These are phyloP conservation scores for Xenentodon cancila DNA, from an alignment of 2,797 vertebrate species.

Conservation along the genomic window DNA sequence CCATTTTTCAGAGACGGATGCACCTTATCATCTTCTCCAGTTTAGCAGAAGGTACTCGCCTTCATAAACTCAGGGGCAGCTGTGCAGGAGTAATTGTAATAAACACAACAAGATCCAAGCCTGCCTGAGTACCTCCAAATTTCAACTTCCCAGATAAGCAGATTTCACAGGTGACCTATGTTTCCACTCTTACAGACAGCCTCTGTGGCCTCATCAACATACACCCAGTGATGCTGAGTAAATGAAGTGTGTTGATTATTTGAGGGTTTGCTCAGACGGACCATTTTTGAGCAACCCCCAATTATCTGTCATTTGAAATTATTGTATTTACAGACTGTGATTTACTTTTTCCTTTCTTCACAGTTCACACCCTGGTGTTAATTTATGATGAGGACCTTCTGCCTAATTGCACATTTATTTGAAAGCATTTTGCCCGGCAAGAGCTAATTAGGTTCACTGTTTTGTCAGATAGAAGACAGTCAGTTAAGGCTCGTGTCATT, in stretches of 20 bases:
- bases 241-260: conserved; percentile 31
- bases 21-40: not conserved
- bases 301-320: conserved; percentile 60
- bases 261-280: conserved; percentile 24
- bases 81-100: conserved; percentile 11
- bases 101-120: not conserved
- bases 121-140: not conserved
- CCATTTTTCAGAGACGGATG: not conserved
- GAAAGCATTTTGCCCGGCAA: conserved; percentile 45
- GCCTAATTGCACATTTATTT: conserved; percentile 67
- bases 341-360: conserved; percentile 46
- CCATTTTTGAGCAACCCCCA: conserved; percentile 20
- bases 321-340: conserved; percentile 19
- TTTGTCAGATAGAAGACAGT: conserved; percentile 52
- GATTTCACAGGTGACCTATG: conserved; percentile 26
- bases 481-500: conserved; percentile 51
- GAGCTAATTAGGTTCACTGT: conserved; percentile 55
- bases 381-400: conserved; percentile 39
- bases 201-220: conserved; percentile 5
- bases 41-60: not conserved
- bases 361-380: conserved; percentile 49
- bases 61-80: not conserved
- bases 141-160: conserved; percentile 4
- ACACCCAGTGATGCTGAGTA: conserved; percentile 18
- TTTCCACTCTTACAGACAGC: not conserved